Conservation (phyloP, 2,888 invertebrate species). For the Chrysolina oricalcia region DNA sequence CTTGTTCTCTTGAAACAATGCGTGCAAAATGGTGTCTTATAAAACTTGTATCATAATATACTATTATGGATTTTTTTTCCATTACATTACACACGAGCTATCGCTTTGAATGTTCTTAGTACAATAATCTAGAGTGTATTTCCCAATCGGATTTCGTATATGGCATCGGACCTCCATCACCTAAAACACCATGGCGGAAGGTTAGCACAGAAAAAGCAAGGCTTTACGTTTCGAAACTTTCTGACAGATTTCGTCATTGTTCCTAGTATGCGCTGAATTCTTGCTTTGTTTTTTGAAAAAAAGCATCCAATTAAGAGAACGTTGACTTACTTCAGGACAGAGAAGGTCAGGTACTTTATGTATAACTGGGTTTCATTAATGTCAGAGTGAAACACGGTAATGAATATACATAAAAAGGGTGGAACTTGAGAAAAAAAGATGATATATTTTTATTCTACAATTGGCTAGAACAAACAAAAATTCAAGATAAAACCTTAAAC, state of each 20-base stretch:
- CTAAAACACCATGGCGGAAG: neutral
- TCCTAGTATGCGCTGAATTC: conserved; percentile 1
- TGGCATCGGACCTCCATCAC: neutral
- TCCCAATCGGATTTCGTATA: neutral
- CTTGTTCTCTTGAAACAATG: no score
- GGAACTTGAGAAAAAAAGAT: no score
- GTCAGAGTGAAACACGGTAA: no score
- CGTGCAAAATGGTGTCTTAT: no score
- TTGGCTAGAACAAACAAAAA: no score
- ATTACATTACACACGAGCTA: no score
- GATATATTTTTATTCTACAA: no score
- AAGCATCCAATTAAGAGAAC: neutral
- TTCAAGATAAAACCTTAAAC: no score
- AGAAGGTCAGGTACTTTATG: neutral
- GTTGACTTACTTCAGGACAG: neutral
- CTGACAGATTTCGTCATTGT: neutral
- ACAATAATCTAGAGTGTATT: neutral
- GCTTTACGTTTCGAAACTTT: neutral
- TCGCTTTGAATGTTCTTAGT: neutral
- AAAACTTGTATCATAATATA: no score
- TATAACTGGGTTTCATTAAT: neutral
- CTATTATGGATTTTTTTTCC: no score
- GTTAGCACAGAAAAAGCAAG: neutral
- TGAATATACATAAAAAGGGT: no score
- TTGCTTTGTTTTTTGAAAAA: neutral